Evolutionary conservation across 2,888 invertebrate species (phyloP).

Genomic region (Koerneria pararmatus): DNA sequence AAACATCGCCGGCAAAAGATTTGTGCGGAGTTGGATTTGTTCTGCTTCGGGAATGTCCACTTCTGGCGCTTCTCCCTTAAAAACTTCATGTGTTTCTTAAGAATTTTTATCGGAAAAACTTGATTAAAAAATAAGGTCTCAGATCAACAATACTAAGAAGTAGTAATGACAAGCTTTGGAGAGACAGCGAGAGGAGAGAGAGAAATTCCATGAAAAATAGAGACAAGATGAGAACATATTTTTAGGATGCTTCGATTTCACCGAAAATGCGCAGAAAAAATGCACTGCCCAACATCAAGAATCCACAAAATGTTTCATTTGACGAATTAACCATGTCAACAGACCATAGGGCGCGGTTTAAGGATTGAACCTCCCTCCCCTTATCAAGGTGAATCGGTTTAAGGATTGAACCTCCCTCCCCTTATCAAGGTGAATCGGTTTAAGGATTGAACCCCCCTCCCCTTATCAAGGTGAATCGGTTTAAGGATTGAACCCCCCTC

Average conservation of each 20-base stretch:
- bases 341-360: too few relatives aligned
- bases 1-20: constrained; percentile 77
- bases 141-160: neutral
- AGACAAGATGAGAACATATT: constrained; percentile 3
- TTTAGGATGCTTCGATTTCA: neutral
- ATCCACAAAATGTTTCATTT: too few relatives aligned
- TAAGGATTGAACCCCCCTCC: too few relatives aligned
- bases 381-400: too few relatives aligned
- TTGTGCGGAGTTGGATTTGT: constrained; percentile 66
- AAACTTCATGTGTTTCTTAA: neutral
- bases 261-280: neutral
- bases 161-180: too few relatives aligned
- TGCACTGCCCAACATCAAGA: too few relatives aligned
- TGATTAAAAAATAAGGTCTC: neutral
- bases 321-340: too few relatives aligned
- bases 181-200: neutral
- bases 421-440: too few relatives aligned
- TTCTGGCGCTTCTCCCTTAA: constrained; percentile 37
- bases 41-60: constrained; percentile 37
- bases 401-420: too few relatives aligned
- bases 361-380: too few relatives aligned
- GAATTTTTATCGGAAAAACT: neutral
- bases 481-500: too few relatives aligned
- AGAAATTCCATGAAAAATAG: neutral
- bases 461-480: too few relatives aligned